Percentiles rank a stretch among this genome's conserved stretches.
Evolutionary conservation across 2,888 invertebrate genomes (phyloP).

Genomic region (Chrysomela aeneicollis): DNA sequence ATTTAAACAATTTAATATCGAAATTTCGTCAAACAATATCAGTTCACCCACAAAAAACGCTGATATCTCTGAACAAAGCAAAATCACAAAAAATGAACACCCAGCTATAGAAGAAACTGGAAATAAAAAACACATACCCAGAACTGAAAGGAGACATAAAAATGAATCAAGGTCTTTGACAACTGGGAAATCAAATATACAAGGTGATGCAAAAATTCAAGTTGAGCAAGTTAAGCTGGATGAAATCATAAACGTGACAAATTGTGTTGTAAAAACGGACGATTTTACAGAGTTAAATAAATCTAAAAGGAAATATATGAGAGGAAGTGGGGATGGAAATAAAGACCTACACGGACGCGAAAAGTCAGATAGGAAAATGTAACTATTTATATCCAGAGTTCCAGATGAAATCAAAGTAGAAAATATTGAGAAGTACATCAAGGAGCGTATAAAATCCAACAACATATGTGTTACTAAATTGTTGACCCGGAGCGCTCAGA

Average conservation of each 20-base stretch:
- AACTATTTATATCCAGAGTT: conserved; percentile 12
- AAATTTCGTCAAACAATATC: too few species aligned
- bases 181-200: conserved; percentile 13
- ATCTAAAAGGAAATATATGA: conserved; percentile 2
- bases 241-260: conserved; percentile 11
- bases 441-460: conserved; percentile 12
- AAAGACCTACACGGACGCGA: conserved; percentile 4
- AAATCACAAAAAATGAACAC: too few species aligned
- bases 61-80: too few species aligned
- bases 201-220: conserved; percentile 4
- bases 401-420: conserved; percentile 7
- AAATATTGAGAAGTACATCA: conserved; percentile 6
- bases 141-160: conserved; percentile 9
- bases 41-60: too few species aligned
- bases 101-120: too few species aligned
- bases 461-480: conserved; percentile 10
- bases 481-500: conserved; percentile 4
- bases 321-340: conserved; percentile 10
- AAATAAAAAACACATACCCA: too few species aligned
- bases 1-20: too few species aligned
- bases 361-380: conserved; percentile 12
- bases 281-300: conserved; percentile 10
- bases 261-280: not conserved
- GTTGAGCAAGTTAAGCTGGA: conserved; percentile 8
- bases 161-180: conserved; percentile 6